phyloP scores from a whole-genome alignment of 37 sponge, comb jelly and placozoan species.

The Ianthella basta region DNA sequence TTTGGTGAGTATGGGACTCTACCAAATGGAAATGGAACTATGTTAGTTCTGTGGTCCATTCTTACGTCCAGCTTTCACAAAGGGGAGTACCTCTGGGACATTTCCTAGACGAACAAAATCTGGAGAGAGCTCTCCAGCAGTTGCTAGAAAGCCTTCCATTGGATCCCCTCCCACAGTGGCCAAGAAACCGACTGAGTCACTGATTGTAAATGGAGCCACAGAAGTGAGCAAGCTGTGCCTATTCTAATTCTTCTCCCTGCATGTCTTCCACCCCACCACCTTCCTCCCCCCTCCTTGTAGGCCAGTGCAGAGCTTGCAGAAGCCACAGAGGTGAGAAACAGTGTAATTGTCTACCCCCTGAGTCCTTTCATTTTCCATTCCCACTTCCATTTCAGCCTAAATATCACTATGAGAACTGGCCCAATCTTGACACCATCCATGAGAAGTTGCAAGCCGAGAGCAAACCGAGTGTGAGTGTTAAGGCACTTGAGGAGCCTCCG shows the following conservation, averaged over 20 bases:
- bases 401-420: constrained; percentile 6
- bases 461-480: background rate
- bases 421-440: background rate
- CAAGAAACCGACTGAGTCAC: constrained; percentile 1
- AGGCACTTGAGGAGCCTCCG: background rate
- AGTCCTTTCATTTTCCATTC: background rate
- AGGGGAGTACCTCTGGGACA: background rate
- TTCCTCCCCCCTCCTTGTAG: too few species aligned
- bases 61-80: too few species aligned
- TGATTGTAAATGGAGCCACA: too few species aligned
- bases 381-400: background rate
- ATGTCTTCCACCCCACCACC: too few species aligned
- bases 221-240: background rate
- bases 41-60: background rate
- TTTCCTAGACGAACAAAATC: constrained; percentile 1
- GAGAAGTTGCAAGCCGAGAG: background rate
- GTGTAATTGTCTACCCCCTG: background rate
- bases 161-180: background rate
- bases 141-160: background rate
- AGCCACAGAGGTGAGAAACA: background rate
- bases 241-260: too few species aligned
- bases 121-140: background rate
- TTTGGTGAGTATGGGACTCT: background rate
- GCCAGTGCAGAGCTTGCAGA: too few species aligned
- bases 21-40: too few species aligned